Base-by-base conservation (phyloP, 1,140 invertebrate genomes). In the Akabosia matsudoensis region DNA sequence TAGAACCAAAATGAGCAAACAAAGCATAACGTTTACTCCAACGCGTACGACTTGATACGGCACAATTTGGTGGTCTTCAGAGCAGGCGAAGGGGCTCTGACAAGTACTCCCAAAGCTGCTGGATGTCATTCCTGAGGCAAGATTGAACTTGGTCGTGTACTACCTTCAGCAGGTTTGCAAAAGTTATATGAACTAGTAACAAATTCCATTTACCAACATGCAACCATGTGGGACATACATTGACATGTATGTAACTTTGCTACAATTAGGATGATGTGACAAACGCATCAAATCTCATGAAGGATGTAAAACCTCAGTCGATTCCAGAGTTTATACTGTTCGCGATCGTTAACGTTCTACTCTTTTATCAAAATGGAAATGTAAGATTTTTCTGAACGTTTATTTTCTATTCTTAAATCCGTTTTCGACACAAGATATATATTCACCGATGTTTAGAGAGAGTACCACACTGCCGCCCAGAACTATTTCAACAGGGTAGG, bases 31-130 rank as follows among this genome's bases (percentile, higher is more conserved):
- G 24, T 78, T 18, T 78, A 79, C 64, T 81, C 80, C 1, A 81
- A 79, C 56, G 79, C 79, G 0, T 92, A 94, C 83, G 96, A 98
- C 87, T 87, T 99, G 33, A 92, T 99, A 28, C 91, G 92, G 70
- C 97, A 99, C 83, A 99, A 99, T 86, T 86, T 97, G 79, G 96
- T 98, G 28, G 97, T 99, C 14, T 99, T 99, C 84, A 88, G 93
- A 79, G 92, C 91, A 79, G 97, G 97, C 0, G 96, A 98, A 85
- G 95, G 95, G 14, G 95, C 97, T 2, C 85, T 99, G 33, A 88
- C 95, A 88, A 64, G 89, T 97, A 18, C 86, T 99, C 52, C 97
- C 97, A 0, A 90, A 91, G 33, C 85, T 99, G 22, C 91, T 99
- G 1, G 96, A 98, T 85, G 92, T 98, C 0, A 93, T 99, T 74